Percentiles rank a stretch among this genome's conserved stretches.
These are phyloP conservation scores for Salvelinus namaycush DNA, from an alignment of 2,113 vertebrate genomes.

Conservation along the genomic window DNA sequence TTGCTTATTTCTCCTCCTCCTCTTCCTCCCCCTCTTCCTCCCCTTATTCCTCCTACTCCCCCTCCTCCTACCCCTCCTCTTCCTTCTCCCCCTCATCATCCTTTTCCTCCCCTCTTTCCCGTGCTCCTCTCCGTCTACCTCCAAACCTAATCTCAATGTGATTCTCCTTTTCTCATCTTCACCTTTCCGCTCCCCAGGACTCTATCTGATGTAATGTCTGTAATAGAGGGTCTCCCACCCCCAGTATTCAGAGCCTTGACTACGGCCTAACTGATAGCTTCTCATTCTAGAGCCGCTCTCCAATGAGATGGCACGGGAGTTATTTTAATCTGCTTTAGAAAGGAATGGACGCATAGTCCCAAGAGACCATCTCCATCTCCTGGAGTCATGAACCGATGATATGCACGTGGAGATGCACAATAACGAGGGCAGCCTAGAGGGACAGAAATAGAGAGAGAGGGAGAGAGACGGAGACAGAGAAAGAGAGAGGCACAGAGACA, in stretches of 20 bases:
- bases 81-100: slow-evolving; percentile 12
- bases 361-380: slow-evolving; percentile 26
- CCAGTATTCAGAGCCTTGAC: slow-evolving; percentile 28
- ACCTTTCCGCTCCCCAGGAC: slow-evolving; percentile 27
- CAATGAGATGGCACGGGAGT: slow-evolving; percentile 39
- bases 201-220: slow-evolving; percentile 63
- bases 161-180: slow-evolving; percentile 44
- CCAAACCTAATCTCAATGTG: slow-evolving; percentile 19
- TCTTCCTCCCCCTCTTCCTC: background rate
- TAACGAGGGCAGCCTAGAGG: background rate
- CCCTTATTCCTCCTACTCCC: background rate
- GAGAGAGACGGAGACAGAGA: no score
- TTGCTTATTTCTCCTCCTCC: background rate
- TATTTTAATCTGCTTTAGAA: slow-evolving; percentile 45
- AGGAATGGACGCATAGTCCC: slow-evolving; percentile 19
- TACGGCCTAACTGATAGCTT: slow-evolving; percentile 37
- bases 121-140: background rate
- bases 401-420: background rate
- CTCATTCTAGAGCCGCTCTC: slow-evolving; percentile 54
- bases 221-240: slow-evolving; percentile 49
- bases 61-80: slow-evolving; percentile 6
- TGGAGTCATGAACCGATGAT: background rate
- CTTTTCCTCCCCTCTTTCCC: slow-evolving; percentile 1
- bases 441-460: slow-evolving; percentile 5
- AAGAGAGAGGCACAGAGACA: background rate